A percentile compares a stretch with the other conserved stretches of the same genome.
phyloP scores from a whole-genome alignment of 2,888 invertebrate genomes.

The Notodromas monacha region DNA sequence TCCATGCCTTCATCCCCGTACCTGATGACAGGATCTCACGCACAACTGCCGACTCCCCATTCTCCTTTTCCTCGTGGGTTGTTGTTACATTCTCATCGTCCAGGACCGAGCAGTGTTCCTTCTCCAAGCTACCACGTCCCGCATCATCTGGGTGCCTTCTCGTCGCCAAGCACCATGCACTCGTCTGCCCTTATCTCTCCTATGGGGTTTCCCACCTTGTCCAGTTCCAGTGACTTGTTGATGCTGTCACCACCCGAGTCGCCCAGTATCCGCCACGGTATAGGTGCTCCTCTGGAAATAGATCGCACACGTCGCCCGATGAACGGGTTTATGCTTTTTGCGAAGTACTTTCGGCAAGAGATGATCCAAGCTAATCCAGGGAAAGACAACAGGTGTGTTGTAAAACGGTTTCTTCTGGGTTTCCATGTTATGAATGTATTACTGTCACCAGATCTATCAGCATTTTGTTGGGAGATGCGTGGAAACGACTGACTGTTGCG shows the following conservation, averaged over 20 bases:
- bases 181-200: constrained; percentile 11
- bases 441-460: constrained; percentile 17
- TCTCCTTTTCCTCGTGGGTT: too few relatives aligned
- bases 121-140: too few relatives aligned
- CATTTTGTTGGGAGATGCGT: constrained; percentile 19
- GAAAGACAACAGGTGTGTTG: constrained; percentile 20
- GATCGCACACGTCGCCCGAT: constrained; percentile 19
- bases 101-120: too few relatives aligned
- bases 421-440: constrained; percentile 1
- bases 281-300: constrained; percentile 8
- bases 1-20: too few relatives aligned
- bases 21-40: too few relatives aligned
- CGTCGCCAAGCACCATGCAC: neutral
- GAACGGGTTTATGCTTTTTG: constrained; percentile 22
- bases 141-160: too few relatives aligned
- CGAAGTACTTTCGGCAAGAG: constrained; percentile 18
- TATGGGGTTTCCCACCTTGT: constrained; percentile 14
- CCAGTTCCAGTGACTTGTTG: constrained; percentile 9
- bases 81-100: too few relatives aligned
- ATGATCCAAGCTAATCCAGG: constrained; percentile 20
- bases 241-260: constrained; percentile 7
- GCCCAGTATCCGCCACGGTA: constrained; percentile 6
- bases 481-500: constrained; percentile 17
- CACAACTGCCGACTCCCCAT: too few relatives aligned
- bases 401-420: constrained; percentile 6